Percentiles rank a stretch among this genome's conserved stretches.
Evolutionary conservation across 1,140 invertebrate species (phyloP).

Genomic region (Pygmarrhopalites habei): DNA sequence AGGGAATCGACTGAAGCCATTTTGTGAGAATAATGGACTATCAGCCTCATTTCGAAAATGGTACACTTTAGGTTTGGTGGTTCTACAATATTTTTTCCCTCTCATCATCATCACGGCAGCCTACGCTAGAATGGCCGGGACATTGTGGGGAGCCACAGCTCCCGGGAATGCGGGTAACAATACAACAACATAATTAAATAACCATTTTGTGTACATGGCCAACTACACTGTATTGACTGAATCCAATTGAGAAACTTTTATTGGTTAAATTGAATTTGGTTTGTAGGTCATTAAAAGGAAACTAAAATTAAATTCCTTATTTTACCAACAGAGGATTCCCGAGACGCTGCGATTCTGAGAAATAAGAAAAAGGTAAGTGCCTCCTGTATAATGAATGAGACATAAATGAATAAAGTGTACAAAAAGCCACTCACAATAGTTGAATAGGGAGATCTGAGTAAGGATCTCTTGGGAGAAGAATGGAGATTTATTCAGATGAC

Average conservation of each 20-base stretch:
- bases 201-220: too few relatives aligned
- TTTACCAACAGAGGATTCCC: slow-evolving; percentile 53
- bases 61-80: slow-evolving; percentile 52
- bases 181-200: too few relatives aligned
- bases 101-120: slow-evolving; percentile 68
- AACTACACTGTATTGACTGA: too few relatives aligned
- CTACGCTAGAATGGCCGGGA: slow-evolving; percentile 67
- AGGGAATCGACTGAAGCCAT: slow-evolving; percentile 46
- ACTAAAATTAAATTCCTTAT: not conserved
- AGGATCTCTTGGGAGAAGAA: too few relatives aligned
- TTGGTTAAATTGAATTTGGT: not conserved
- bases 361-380: slow-evolving; percentile 73
- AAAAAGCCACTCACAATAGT: too few relatives aligned
- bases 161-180: slow-evolving; percentile 44
- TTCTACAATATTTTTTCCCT: slow-evolving; percentile 65
- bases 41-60: slow-evolving; percentile 50
- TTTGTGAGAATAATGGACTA: slow-evolving; percentile 53
- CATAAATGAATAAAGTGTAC: too few relatives aligned
- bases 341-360: slow-evolving; percentile 64
- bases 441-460: too few relatives aligned
- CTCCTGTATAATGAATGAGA: too few relatives aligned
- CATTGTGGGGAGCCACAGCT: slow-evolving; percentile 64
- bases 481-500: too few relatives aligned
- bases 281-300: not conserved
- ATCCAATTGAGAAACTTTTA: not conserved